Evolutionary conservation across 1,140 invertebrate species (phyloP).

Genomic region (Mya arenaria): DNA sequence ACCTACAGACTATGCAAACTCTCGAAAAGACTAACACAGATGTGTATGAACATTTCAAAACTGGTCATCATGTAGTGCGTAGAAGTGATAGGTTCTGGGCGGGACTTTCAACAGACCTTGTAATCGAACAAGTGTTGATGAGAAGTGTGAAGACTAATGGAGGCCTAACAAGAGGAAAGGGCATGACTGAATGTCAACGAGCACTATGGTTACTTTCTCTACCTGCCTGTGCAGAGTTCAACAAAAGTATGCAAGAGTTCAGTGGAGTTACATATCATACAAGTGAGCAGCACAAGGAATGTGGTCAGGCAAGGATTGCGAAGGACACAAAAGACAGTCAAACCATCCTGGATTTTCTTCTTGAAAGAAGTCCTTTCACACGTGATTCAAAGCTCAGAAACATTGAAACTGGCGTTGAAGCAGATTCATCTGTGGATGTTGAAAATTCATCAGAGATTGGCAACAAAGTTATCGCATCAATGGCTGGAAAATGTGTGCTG

Average conservation of each 20-base stretch:
- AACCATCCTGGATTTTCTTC: slow-evolving; percentile 33
- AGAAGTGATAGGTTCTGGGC: slow-evolving; percentile 78
- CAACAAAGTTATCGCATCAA: slow-evolving; percentile 39
- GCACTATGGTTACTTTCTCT: slow-evolving; percentile 28
- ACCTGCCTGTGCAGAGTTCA: slow-evolving; percentile 11
- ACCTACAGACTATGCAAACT: slow-evolving; percentile 80
- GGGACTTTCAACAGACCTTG: slow-evolving; percentile 78
- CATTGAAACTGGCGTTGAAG: slow-evolving; percentile 47
- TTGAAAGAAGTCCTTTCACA: slow-evolving; percentile 58
- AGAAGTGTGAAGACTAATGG: slow-evolving; percentile 67
- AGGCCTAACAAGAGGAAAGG: slow-evolving; percentile 58
- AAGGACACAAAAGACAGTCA: slow-evolving; percentile 55
- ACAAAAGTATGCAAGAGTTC: slow-evolving; percentile 42
- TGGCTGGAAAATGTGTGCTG: slow-evolving; percentile 22
- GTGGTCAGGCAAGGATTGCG: slow-evolving; percentile 19
- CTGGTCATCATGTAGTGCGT: slow-evolving; percentile 60
- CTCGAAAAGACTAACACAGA: slow-evolving; percentile 58
- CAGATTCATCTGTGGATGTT: slow-evolving; percentile 43
- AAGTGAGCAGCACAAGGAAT: slow-evolving; percentile 67
- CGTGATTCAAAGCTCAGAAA: slow-evolving; percentile 30
- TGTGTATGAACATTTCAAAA: slow-evolving; percentile 67
- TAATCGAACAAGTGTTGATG: slow-evolving; percentile 71
- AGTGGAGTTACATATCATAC: slow-evolving; percentile 38
- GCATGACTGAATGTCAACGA: slow-evolving; percentile 60
- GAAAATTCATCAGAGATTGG: slow-evolving; percentile 46